Base-by-base conservation (phyloP, 2,797 vertebrate species). In the Takifugu rubripes region DNA sequence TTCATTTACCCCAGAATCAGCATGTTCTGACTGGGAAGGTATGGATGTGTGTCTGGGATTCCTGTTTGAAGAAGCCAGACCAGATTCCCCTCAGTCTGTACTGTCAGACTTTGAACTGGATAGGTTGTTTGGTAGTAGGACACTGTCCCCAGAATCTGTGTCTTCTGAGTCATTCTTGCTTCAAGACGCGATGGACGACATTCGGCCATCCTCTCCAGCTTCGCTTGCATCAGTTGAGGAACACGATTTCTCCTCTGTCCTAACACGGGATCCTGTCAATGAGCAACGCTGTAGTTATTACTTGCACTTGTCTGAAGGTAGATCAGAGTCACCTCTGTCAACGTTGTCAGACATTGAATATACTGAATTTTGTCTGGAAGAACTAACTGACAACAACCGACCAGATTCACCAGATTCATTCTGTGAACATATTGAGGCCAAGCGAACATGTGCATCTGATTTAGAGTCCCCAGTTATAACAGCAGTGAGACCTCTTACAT, bases 1-100 rank as follows among this genome's bases (percentile, higher is more conserved):
- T 8, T 50, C 65, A 0, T 58, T 53, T 33, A 54, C 66, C n/a
- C 56, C 63, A 29, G 25, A 56, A 25, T 79, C 66, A 9, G 8
- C 29, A 3, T 25, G 49, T 25, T 80, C 73, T 0, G 73, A 84
- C 46, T 81, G 78, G 76, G 80, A 56, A 68, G 16, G 10, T 21
- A 52, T 44, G 21, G 70, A 68, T 57, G 33, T 72, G 14, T 59
- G 31, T 52, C 48, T 77, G 5, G 65, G 36, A 11, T 52, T 25
- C 8, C 42, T 74, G 10, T 74, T 77, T 61, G 53, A 69, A 0
- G 61, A 64, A 25, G 47, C 11, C n/a, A 63, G 70, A 55, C 42
- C 73, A 48, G 43, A 56, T 21, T 78, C 72, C 4, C 61, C 65
- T 4, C 27, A 55, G 27, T 78, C 77, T 56, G 64, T 66, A 50